A percentile compares a stretch with the other conserved stretches of the same genome.
These are phyloP conservation scores for Portunus trituberculatus DNA, from an alignment of 1,140 invertebrate genomes.

Conservation along the genomic window DNA sequence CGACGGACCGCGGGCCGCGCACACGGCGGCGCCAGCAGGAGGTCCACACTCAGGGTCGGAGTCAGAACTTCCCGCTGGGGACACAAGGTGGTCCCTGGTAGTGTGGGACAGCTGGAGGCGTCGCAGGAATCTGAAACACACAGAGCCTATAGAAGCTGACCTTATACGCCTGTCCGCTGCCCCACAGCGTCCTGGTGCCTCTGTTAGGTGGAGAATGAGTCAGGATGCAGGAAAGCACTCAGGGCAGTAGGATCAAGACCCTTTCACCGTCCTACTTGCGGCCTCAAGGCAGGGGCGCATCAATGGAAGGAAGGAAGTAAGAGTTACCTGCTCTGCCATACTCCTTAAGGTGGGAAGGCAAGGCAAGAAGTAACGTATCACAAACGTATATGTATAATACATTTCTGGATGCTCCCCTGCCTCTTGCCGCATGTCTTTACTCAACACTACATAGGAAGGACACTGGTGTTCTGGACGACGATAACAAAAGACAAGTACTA, in stretches of 20 bases:
- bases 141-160: neutral
- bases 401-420: no score
- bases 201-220: neutral
- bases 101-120: slow-evolving; percentile 65
- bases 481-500: no score
- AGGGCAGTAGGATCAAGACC: neutral
- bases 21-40: slow-evolving; percentile 40
- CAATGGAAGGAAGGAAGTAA: neutral
- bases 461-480: no score
- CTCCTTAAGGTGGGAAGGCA: no score
- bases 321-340: no score
- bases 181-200: neutral
- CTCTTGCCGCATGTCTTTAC: no score
- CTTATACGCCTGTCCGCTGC: neutral
- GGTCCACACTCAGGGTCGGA: slow-evolving; percentile 71
- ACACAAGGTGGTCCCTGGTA: slow-evolving; percentile 66
- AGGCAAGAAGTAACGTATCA: no score
- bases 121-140: slow-evolving; percentile 69
- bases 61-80: slow-evolving; percentile 66
- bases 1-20: slow-evolving; percentile 22
- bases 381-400: no score
- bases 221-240: neutral
- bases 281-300: neutral
- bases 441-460: no score
- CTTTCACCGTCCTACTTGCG: neutral